Conservation (phyloP, 2,888 invertebrate species). For the Hemicrepidius hirtus region DNA sequence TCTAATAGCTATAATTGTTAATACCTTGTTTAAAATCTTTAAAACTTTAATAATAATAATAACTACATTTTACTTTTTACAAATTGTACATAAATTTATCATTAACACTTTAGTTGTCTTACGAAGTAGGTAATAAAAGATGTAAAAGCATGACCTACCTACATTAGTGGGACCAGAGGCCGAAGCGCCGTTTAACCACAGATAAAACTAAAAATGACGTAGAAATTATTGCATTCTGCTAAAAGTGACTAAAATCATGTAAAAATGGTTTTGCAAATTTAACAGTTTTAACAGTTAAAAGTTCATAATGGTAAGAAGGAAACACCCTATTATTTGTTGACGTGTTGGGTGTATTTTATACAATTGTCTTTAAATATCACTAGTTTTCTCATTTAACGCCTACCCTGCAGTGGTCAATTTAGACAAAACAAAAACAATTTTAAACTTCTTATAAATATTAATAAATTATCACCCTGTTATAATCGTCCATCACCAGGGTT, state of each 20-base stretch:
- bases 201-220: not conserved
- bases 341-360: no score
- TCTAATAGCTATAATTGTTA: no score
- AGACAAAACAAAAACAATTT: no score
- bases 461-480: slow-evolving; percentile 1
- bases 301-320: no score
- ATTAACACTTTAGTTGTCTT: slow-evolving; percentile 26
- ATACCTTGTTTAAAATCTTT: not conserved
- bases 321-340: no score
- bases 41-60: slow-evolving; percentile 1
- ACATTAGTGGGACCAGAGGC: not conserved
- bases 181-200: not conserved
- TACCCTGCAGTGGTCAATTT: no score
- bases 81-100: slow-evolving; percentile 21
- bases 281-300: no score
- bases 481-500: not conserved
- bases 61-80: slow-evolving; percentile 15
- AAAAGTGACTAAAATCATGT: not conserved
- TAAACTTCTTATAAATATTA: not conserved
- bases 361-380: no score
- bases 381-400: no score
- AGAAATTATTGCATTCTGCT: slow-evolving; percentile 11
- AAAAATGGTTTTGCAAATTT: not conserved
- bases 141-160: slow-evolving; percentile 18
- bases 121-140: slow-evolving; percentile 32